Conservation (phyloP, 1,140 invertebrate genomes). For the Drosophila ironensis region DNA sequence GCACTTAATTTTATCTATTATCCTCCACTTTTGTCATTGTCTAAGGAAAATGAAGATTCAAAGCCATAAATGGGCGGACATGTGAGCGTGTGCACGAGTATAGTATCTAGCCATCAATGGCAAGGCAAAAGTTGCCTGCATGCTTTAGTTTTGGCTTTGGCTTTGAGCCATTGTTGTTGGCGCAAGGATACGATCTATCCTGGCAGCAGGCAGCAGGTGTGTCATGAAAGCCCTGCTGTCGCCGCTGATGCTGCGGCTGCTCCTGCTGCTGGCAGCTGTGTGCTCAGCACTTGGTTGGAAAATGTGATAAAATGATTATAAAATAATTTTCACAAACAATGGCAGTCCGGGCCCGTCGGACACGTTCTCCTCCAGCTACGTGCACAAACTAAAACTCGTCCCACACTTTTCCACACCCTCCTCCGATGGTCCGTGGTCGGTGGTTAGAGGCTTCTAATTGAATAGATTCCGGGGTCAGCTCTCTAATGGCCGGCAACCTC, state of each 20-base stretch:
- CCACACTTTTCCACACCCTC: constrained; percentile 27
- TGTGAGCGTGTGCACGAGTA: constrained; percentile 17
- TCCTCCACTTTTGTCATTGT: constrained; percentile 71
- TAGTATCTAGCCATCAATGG: constrained; percentile 41
- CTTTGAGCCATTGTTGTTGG: constrained; percentile 22
- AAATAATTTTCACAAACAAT: constrained; percentile 77
- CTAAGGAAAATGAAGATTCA: constrained; percentile 77
- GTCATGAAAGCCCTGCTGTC: constrained; percentile 38
- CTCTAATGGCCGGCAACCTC: constrained; percentile 36
- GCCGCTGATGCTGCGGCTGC: background rate
- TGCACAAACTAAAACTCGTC: constrained; percentile 39
- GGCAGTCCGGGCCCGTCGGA: constrained; percentile 32
- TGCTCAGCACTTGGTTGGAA: constrained; percentile 38
- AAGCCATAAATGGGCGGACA: constrained; percentile 55
- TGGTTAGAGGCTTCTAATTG: constrained; percentile 47
- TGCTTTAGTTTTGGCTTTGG: constrained; percentile 16
- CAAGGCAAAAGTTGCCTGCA: constrained; percentile 43
- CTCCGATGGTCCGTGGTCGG: background rate
- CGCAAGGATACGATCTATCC: constrained; percentile 28
- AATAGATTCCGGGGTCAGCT: constrained; percentile 46
- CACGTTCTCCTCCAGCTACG: constrained; percentile 43
- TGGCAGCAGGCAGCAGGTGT: constrained; percentile 71
- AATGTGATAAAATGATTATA: constrained; percentile 80
- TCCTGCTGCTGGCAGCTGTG: constrained; percentile 39
- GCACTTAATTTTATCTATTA: constrained; percentile 80